phyloP scores from a whole-genome alignment of 2,797 vertebrate genomes.

The Sebastes umbrosus region DNA sequence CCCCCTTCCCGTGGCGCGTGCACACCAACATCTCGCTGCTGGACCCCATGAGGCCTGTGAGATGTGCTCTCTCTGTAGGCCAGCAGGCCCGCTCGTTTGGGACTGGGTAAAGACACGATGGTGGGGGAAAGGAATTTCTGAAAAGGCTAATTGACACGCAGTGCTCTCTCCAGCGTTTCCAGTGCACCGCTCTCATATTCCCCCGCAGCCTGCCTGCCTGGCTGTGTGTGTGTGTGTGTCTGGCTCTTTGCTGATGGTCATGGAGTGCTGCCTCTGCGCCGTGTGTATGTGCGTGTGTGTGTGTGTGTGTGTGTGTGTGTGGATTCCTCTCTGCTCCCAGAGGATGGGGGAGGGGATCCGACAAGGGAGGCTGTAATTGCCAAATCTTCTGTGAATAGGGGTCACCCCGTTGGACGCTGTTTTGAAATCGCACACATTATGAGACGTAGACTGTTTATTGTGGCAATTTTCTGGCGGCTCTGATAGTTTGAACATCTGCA shows the following conservation, averaged over 20 bases:
- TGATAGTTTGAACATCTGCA: conserved; percentile 64
- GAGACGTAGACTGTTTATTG: conserved; percentile 57
- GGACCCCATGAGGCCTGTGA: conserved; percentile 48
- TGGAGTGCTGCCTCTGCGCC: conserved; percentile 73
- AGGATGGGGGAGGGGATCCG: conserved; percentile 77
- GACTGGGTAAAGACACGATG: conserved; percentile 60
- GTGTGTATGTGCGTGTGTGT: conserved; percentile 30
- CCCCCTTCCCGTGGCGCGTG: background rate
- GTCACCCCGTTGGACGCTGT: conserved; percentile 67
- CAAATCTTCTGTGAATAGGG: conserved; percentile 82
- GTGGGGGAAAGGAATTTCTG: conserved; percentile 74
- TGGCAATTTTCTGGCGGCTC: conserved; percentile 52
- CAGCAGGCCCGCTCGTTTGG: conserved; percentile 43
- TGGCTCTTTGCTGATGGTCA: conserved; percentile 75
- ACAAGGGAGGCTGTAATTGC: conserved; percentile 79
- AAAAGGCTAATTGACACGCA: conserved; percentile 79
- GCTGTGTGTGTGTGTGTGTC: conserved; percentile 43
- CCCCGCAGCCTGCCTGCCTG: conserved; percentile 56
- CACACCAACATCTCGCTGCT: conserved; percentile 20
- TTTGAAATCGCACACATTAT: conserved; percentile 67
- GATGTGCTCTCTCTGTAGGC: conserved; percentile 50
- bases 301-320: conserved; percentile 64
- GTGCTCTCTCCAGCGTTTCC: conserved; percentile 71
- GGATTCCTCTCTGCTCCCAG: conserved; percentile 76
- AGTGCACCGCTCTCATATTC: conserved; percentile 73